Conservation (phyloP, 2,797 vertebrate species). For the Peromyscus nudipes region DNA sequence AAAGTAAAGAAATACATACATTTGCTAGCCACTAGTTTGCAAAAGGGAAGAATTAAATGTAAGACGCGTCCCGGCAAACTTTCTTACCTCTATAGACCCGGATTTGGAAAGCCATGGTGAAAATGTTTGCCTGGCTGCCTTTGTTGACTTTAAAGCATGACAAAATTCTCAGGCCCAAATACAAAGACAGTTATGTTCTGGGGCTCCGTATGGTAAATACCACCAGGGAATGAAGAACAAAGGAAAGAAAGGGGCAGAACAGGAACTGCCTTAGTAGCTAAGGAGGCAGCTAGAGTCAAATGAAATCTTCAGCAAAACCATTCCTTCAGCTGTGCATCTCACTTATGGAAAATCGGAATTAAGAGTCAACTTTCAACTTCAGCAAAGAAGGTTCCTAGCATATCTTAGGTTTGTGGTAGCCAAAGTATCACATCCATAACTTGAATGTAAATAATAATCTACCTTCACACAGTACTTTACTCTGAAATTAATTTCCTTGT, state of each 20-base stretch:
- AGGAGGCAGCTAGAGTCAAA: neutral
- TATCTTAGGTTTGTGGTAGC: neutral
- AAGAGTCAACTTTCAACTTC: too few species aligned
- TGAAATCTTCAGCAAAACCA: too few species aligned
- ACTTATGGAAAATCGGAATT: neutral
- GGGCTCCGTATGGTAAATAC: neutral
- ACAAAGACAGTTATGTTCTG: neutral
- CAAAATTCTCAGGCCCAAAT: neutral
- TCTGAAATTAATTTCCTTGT: conserved; percentile 2
- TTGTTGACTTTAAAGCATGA: neutral
- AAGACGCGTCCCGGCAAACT: neutral
- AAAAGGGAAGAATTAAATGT: neutral
- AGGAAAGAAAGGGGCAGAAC: neutral
- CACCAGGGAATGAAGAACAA: neutral
- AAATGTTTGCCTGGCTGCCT: neutral
- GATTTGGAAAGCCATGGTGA: neutral
- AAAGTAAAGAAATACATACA: neutral
- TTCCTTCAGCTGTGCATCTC: neutral
- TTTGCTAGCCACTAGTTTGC: neutral
- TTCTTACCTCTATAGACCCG: too few species aligned
- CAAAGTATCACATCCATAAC: neutral
- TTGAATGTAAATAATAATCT: neutral
- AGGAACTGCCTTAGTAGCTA: neutral
- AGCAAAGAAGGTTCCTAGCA: neutral
- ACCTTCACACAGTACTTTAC: neutral